Base-by-base conservation (phyloP, 2,113 vertebrate genomes). In the Istiophorus platypterus region DNA sequence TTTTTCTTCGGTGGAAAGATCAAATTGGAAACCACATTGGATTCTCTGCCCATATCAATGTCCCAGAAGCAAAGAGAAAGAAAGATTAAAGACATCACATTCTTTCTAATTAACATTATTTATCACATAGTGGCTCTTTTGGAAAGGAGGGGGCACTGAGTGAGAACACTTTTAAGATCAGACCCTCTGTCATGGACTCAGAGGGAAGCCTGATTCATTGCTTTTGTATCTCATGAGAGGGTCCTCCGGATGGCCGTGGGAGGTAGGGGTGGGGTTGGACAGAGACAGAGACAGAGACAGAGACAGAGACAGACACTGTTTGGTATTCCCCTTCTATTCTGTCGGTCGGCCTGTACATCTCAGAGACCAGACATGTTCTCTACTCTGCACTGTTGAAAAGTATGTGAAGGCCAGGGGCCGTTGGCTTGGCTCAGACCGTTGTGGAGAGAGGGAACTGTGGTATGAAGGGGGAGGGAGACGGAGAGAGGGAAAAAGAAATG, bases 281-380 rank as follows among this genome's bases (percentile, higher is more conserved):
- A 51, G 51, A 84, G 80, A 86, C 78, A 89, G 78, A 88, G 81
- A 83, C 72, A 1, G 82, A 88, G 82, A 75, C 83, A 51, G 51
- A 84, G 80, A 86, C 78, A 89, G 78, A 88, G 81, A 83, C 72
- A 1, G 82, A 88, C 84, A 75, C 83, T 92, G 90, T 90, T 93
- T 93, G 77, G 88, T 89, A 92, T 91, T 92, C 88, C 82, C 77
- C 85, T 88, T 80, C 70, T 72, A 66, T 61, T 71, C 78, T 72
- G 56, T 71, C 26, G 5, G 58, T 39, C 39, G 27, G 69, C 85
- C 81, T 72, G 81, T 74, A 68, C 58, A n/a, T 91, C 80, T 81
- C 72, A 11, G 64, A 71, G 77, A 72, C 65, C 79, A 66, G 85
- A 74, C 78, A 66, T 87, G 78, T 78, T 87, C 74, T 39, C 62